Evolutionary conservation across 2,888 invertebrate species (phyloP).

Genomic region (Nycteola revayana): DNA sequence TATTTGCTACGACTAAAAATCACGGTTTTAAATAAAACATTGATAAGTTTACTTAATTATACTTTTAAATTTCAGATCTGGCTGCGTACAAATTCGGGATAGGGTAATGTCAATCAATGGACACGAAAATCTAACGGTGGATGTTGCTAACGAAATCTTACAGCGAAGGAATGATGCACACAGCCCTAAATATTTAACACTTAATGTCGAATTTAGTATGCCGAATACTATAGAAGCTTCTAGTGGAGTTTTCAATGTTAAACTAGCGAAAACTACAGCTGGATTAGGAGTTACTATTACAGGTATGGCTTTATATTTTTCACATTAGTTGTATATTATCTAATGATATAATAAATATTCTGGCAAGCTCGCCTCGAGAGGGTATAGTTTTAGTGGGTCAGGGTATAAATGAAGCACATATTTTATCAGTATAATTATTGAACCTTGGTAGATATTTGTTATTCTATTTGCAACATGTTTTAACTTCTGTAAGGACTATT

Average conservation of each 20-base stretch:
- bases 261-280: constrained; percentile 89
- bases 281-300: constrained; percentile 96
- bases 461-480: no score
- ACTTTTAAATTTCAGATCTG: constrained; percentile 76
- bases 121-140: constrained; percentile 84
- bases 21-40: no score
- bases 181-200: constrained; percentile 85
- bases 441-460: no score
- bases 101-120: constrained; percentile 93
- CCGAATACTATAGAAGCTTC: constrained; percentile 95
- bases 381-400: no score
- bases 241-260: constrained; percentile 94
- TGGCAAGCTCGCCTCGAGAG: no score
- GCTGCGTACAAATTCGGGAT: constrained; percentile 90
- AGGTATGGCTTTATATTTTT: constrained; percentile 61
- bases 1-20: no score
- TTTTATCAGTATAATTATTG: no score
- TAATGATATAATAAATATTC: no score
- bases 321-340: background rate
- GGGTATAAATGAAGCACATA: no score
- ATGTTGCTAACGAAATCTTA: constrained; percentile 82
- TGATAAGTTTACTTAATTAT: no score
- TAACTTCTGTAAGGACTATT: no score
- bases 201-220: constrained; percentile 95
- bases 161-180: constrained; percentile 82